Conservation (phyloP, 2,113 vertebrate species). For the Oostethus manadensis region DNA sequence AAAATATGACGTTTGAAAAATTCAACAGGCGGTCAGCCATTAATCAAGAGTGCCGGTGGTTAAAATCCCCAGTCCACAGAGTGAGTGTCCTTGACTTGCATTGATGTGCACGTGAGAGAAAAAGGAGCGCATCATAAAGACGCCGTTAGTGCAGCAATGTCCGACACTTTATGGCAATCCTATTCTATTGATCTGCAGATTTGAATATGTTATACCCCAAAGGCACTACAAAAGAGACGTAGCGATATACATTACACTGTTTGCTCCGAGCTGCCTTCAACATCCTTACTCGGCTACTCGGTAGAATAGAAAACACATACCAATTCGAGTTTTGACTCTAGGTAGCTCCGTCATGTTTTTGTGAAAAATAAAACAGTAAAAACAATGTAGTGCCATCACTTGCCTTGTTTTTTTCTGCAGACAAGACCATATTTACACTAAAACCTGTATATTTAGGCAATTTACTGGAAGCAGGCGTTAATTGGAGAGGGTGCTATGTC, state of each 20-base stretch:
- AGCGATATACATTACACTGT: background rate
- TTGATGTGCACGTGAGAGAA: slow-evolving; percentile 1
- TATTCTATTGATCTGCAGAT: background rate
- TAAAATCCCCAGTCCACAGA: background rate
- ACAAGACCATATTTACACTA: too few relatives aligned
- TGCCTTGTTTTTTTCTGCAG: too few relatives aligned
- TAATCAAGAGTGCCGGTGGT: background rate
- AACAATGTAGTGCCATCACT: too few relatives aligned
- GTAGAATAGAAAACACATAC: too few relatives aligned
- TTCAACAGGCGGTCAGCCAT: background rate
- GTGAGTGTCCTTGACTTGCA: slow-evolving; percentile 5
- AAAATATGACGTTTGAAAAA: slow-evolving; percentile 10
- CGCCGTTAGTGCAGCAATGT: background rate
- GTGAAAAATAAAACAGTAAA: too few relatives aligned
- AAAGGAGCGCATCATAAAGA: slow-evolving; percentile 1
- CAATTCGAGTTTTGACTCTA: too few relatives aligned
- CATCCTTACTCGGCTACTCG: too few relatives aligned
- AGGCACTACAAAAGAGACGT: background rate
- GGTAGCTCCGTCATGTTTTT: too few relatives aligned
- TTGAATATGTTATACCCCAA: background rate
- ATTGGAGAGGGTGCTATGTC: too few relatives aligned
- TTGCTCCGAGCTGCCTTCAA: too few relatives aligned
- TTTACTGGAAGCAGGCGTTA: too few relatives aligned
- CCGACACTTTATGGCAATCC: background rate
- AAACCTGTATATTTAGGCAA: too few relatives aligned